Percentiles rank a stretch among this genome's conserved stretches.
Conservation (phyloP, 2,888 invertebrate genomes). For the Lasius platythorax region DNA sequence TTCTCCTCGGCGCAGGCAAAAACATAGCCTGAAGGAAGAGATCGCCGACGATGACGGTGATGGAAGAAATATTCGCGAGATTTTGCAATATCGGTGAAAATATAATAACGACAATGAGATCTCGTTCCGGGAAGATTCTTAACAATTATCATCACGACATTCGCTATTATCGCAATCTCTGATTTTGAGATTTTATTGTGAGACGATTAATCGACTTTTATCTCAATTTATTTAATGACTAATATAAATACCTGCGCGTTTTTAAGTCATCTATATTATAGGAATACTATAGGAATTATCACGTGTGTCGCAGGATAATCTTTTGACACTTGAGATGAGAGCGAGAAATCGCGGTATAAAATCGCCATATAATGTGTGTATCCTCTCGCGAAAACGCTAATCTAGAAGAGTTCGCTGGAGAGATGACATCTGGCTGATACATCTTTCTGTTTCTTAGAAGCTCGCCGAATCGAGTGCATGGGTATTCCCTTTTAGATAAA, state of each 20-base stretch:
- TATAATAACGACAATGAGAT: conserved; percentile 4
- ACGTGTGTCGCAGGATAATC: background rate
- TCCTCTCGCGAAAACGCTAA: conserved; percentile 15
- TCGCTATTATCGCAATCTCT: background rate
- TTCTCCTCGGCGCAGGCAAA: conserved; percentile 14
- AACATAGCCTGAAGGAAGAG: conserved; percentile 43
- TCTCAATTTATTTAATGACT: background rate
- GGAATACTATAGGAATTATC: background rate
- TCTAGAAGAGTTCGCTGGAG: conserved; percentile 15
- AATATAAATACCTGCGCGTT: background rate
- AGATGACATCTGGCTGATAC: conserved; percentile 48
- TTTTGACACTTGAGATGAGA: background rate
- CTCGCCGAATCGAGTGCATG: conserved; percentile 43
- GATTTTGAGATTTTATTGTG: background rate
- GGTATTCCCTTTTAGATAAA: conserved; percentile 54
- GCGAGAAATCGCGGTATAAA: background rate
- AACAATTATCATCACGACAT: background rate
- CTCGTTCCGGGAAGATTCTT: background rate
- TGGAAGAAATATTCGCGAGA: conserved; percentile 45
- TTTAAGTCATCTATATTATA: background rate
- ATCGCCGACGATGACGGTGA: conserved; percentile 35
- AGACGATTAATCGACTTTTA: background rate
- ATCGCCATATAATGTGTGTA: background rate
- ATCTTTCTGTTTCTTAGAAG: conserved; percentile 56
- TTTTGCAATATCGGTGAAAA: conserved; percentile 48